Percentiles rank a stretch among this genome's conserved stretches.
Evolutionary conservation across 2,797 vertebrate species (phyloP).

Genomic region (Hydrolagus colliei): DNA sequence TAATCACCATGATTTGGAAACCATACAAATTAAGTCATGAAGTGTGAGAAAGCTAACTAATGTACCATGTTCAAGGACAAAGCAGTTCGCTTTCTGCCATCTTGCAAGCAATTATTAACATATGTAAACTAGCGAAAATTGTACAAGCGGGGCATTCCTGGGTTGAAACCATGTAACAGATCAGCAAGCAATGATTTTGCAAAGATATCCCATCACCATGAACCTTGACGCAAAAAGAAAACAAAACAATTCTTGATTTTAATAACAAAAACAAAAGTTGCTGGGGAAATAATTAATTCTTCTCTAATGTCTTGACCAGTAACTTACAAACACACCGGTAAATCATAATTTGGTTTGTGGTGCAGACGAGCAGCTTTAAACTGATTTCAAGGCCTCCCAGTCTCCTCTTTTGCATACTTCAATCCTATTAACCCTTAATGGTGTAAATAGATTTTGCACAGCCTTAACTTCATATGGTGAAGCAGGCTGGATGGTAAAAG

Average conservation of each 20-base stretch:
- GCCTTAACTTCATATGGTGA: not conserved
- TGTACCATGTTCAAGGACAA: slow-evolving; percentile 45
- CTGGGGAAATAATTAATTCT: not conserved
- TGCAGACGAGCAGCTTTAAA: slow-evolving; percentile 30
- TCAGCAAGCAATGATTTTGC: no score
- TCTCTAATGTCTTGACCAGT: not conserved
- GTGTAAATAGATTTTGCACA: not conserved
- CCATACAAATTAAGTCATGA: slow-evolving; percentile 59
- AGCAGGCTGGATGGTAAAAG: not conserved
- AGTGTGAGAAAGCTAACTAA: slow-evolving; percentile 50
- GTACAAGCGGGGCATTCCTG: no score
- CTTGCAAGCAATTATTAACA: slow-evolving; percentile 12
- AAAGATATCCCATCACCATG: not conserved
- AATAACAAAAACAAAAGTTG: no score
- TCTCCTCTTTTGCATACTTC: not conserved
- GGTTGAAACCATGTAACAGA: not conserved
- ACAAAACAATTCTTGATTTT: not conserved
- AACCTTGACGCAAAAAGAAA: not conserved
- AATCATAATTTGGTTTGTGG: slow-evolving; percentile 31
- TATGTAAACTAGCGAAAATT: not conserved
- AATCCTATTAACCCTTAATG: not conserved
- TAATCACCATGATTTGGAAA: slow-evolving; percentile 56
- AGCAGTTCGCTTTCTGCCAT: slow-evolving; percentile 30
- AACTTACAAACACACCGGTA: slow-evolving; percentile 12
- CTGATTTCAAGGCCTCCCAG: not conserved